A percentile compares a stretch with the other conserved stretches of the same genome.
These are phyloP conservation scores for Cebus imitator DNA, from an alignment of 2,113 vertebrate genomes.

Conservation along the genomic window DNA sequence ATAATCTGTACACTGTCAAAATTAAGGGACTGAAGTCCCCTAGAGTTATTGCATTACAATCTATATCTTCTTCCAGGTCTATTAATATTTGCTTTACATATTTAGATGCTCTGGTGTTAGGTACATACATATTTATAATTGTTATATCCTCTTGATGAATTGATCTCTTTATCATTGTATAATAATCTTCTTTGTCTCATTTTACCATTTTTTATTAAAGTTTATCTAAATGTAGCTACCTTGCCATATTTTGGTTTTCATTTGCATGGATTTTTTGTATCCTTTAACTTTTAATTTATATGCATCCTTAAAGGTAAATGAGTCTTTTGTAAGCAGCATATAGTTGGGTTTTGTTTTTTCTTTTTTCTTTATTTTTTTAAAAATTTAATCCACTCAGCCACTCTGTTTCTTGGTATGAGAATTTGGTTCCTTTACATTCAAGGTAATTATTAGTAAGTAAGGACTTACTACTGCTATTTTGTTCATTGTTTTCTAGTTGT, in stretches of 20 bases:
- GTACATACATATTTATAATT: background rate
- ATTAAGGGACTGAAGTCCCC: background rate
- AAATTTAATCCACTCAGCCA: too few relatives aligned
- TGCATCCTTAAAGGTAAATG: background rate
- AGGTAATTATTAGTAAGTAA: background rate
- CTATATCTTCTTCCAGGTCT: background rate
- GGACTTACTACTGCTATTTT: background rate
- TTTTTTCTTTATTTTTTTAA: background rate
- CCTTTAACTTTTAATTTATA: background rate
- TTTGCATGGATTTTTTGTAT: background rate
- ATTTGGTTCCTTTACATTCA: background rate
- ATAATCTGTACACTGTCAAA: background rate
- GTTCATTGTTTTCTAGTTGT: background rate
- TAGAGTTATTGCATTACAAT: background rate
- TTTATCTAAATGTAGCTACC: background rate
- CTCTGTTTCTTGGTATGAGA: background rate
- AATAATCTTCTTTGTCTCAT: background rate
- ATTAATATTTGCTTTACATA: background rate
- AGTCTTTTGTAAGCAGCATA: background rate
- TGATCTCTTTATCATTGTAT: background rate
- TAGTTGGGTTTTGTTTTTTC: background rate
- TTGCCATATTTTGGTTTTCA: background rate
- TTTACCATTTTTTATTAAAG: background rate
- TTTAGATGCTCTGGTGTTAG: background rate
- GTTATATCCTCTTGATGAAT: background rate